A percentile compares a stretch with the other conserved stretches of the same genome.
Conservation (phyloP, 2,113 vertebrate species). For the Xerus inauris region DNA sequence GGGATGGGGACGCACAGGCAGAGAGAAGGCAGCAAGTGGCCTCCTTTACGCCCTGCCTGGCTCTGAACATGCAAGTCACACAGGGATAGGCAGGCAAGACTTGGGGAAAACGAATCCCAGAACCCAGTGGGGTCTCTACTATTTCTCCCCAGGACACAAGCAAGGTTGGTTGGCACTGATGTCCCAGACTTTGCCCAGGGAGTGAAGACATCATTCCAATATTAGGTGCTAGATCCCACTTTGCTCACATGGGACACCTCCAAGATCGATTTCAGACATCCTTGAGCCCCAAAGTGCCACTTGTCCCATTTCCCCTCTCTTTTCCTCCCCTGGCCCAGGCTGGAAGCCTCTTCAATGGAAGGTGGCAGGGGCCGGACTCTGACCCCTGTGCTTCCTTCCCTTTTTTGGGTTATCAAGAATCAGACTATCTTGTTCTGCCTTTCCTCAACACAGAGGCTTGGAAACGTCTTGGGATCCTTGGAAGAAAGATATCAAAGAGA, state of each 20-base stretch:
- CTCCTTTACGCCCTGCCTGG: too few species aligned
- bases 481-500: not conserved
- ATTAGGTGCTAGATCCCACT: not conserved
- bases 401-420: not conserved
- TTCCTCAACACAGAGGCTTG: not conserved
- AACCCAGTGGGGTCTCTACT: not conserved
- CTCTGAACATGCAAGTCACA: not conserved
- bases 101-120: not conserved
- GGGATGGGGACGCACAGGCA: rapidly evolving
- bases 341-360: not conserved
- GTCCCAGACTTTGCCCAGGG: not conserved
- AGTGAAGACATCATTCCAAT: not conserved
- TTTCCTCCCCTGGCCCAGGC: not conserved
- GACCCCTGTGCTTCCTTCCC: not conserved
- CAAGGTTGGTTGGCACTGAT: not conserved
- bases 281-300: not conserved
- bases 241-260: not conserved
- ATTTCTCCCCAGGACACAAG: not conserved
- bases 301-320: rapidly evolving
- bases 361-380: not conserved
- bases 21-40: not conserved
- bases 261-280: not conserved
- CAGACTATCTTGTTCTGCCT: not conserved
- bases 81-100: not conserved
- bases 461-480: not conserved